These are phyloP conservation scores for Sisor rabdophorus DNA, from an alignment of 2,113 vertebrate species.

Conservation along the genomic window DNA sequence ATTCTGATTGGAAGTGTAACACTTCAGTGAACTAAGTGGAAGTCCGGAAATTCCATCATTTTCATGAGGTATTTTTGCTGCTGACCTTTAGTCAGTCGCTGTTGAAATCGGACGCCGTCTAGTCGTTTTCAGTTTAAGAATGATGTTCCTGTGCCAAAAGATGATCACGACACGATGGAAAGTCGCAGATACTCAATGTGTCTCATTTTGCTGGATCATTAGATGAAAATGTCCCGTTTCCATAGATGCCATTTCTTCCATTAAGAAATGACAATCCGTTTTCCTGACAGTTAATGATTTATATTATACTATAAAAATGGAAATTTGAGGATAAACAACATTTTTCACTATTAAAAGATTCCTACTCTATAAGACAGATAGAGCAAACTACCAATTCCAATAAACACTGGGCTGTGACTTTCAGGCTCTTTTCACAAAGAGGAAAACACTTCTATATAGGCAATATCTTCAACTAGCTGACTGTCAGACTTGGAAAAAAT, in stretches of 20 bases:
- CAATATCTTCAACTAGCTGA: neutral
- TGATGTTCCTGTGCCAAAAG: neutral
- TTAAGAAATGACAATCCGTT: constrained; percentile 6
- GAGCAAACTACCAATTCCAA: constrained; percentile 1
- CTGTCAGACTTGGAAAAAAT: neutral
- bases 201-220: too few relatives aligned
- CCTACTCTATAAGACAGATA: neutral
- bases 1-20: neutral
- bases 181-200: too few relatives aligned
- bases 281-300: constrained; percentile 22
- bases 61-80: constrained; percentile 18
- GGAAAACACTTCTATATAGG: neutral
- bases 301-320: neutral
- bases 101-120: constrained; percentile 5
- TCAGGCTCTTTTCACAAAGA: neutral
- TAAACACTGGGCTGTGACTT: neutral
- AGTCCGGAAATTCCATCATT: constrained; percentile 25
- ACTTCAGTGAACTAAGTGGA: constrained; percentile 21
- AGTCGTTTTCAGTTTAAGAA: neutral
- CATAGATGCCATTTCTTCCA: neutral
- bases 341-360: constrained; percentile 16
- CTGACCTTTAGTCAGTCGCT: constrained; percentile 32
- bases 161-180: neutral
- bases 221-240: constrained; percentile 8
- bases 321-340: neutral